A percentile compares a stretch with the other conserved stretches of the same genome.
Evolutionary conservation across 2,888 invertebrate species (phyloP).

Genomic region (Megaustenia siamemsis): DNA sequence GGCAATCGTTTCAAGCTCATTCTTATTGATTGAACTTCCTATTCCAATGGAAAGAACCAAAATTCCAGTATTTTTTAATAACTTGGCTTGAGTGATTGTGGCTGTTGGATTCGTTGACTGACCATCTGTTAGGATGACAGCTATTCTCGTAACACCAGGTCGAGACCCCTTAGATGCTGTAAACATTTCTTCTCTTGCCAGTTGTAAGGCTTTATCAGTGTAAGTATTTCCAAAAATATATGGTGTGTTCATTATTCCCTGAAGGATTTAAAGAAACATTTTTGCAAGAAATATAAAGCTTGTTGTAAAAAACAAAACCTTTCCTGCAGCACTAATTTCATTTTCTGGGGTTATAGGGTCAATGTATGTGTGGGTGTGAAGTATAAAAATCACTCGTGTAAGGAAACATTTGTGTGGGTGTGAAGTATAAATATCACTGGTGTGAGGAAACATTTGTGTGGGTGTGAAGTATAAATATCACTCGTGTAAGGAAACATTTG

Average conservation of each 20-base stretch:
- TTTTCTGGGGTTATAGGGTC: too few species aligned
- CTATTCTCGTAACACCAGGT: conserved; percentile 23
- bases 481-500: too few species aligned
- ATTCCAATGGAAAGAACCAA: conserved; percentile 16
- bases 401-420: too few species aligned
- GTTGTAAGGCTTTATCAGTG: conserved; percentile 26
- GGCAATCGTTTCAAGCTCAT: conserved; percentile 13
- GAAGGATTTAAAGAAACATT: too few species aligned
- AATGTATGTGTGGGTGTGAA: too few species aligned
- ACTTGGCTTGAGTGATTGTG: not conserved
- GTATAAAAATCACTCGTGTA: too few species aligned
- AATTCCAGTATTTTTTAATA: conserved; percentile 10
- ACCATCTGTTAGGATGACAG: conserved; percentile 38
- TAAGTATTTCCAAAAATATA: conserved; percentile 15
- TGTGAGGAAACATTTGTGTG: too few species aligned
- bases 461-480: too few species aligned
- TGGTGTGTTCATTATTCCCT: conserved; percentile 17
- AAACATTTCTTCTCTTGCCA: conserved; percentile 9
- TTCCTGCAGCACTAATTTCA: too few species aligned
- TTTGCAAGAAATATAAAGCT: too few species aligned
- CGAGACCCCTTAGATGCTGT: conserved; percentile 14
- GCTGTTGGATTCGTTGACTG: not conserved
- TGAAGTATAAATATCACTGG: too few species aligned
- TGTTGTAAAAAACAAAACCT: too few species aligned
- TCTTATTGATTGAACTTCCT: not conserved